A percentile compares a stretch with the other conserved stretches of the same genome.
Conservation (phyloP, 2,113 vertebrate genomes). For the Eudorcas thomsonii region DNA sequence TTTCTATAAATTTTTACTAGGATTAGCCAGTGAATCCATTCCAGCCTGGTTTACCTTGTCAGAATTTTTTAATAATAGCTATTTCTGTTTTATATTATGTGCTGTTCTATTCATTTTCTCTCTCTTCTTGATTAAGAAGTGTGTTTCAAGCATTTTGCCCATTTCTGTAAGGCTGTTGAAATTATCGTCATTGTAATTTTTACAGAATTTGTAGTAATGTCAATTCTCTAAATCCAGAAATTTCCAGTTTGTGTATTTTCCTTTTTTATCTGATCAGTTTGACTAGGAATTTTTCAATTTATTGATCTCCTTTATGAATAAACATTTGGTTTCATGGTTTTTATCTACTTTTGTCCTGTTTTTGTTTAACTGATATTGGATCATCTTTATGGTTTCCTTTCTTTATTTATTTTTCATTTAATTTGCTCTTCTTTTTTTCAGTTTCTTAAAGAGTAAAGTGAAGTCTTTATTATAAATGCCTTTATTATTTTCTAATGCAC, state of each 20-base stretch:
- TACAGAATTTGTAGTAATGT: neutral
- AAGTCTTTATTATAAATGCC: neutral
- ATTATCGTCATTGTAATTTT: neutral
- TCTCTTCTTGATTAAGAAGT: neutral
- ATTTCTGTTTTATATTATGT: neutral
- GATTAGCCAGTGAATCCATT: neutral
- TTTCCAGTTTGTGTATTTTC: neutral
- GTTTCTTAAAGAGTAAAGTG: neutral
- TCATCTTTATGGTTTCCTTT: neutral
- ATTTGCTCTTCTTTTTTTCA: neutral
- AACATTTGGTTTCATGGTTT: neutral
- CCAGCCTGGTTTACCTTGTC: neutral
- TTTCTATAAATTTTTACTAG: neutral
- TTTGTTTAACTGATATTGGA: neutral
- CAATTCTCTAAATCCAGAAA: neutral
- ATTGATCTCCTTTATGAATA: neutral
- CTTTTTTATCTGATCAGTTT: neutral
- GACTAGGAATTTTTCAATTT: neutral
- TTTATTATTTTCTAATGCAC: neutral
- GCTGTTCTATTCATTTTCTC: neutral
- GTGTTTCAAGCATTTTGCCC: neutral
- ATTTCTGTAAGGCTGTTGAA: neutral
- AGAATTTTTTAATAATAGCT: neutral
- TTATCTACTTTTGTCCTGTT: neutral
- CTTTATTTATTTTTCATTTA: neutral